Evolutionary conservation across 2,888 invertebrate genomes (phyloP).

Genomic region (Phytoseiulus persimilis): DNA sequence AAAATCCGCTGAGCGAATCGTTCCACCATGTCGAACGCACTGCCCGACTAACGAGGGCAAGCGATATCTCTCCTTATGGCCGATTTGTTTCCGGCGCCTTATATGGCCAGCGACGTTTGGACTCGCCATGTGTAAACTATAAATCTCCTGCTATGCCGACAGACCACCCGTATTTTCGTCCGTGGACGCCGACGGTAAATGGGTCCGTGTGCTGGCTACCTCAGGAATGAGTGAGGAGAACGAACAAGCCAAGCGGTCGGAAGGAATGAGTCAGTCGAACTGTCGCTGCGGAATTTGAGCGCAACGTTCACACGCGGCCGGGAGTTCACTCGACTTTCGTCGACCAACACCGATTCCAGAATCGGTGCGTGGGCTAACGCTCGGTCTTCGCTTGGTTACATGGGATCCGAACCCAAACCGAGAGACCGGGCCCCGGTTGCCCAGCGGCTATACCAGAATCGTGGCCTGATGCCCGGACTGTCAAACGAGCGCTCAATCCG

Average conservation of each 20-base stretch:
- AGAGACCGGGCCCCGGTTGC: not conserved
- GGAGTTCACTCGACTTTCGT: not conserved
- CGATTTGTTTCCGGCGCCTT: not conserved
- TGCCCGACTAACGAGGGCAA: not conserved
- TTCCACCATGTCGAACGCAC: not conserved
- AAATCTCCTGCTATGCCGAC: not conserved
- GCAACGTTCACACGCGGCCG: not conserved
- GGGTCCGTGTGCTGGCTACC: not conserved
- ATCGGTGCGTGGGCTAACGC: no score
- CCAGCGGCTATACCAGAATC: not conserved
- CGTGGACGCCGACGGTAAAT: not conserved
- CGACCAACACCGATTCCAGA: no score
- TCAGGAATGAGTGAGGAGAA: not conserved
- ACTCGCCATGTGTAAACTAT: slow-evolving; percentile 5
- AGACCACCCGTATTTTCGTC: slow-evolving; percentile 5
- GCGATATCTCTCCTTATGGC: not conserved
- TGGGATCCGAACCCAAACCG: no score
- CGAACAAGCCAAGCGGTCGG: not conserved
- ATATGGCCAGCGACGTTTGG: not conserved
- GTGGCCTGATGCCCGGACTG: no score
- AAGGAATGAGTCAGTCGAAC: not conserved
- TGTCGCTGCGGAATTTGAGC: not conserved
- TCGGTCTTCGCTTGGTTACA: no score
- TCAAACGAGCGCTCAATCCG: not conserved
- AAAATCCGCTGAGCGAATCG: not conserved